Conservation (phyloP, 2,113 vertebrate genomes). For the Eublepharis macularius region DNA sequence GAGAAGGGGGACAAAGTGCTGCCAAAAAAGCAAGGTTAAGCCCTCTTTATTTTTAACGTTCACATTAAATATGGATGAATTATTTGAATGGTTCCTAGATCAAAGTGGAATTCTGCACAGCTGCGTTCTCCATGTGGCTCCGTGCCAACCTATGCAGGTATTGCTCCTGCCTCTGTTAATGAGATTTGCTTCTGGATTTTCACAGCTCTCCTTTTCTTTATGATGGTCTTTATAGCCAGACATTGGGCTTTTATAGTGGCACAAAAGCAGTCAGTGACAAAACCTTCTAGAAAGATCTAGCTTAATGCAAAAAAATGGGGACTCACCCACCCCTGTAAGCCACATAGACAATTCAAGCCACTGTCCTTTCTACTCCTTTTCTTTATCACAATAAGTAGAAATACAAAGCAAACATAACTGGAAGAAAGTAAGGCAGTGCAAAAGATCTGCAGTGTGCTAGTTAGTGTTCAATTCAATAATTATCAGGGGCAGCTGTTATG, state of each 20-base stretch:
- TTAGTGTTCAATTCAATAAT: too few relatives aligned
- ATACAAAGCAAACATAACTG: too few relatives aligned
- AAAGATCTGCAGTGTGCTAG: too few relatives aligned
- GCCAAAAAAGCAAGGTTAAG: neutral
- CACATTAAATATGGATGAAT: neutral
- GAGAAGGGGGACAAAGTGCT: neutral
- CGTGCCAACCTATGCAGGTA: neutral
- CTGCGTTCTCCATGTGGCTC: neutral
- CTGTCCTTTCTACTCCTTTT: neutral
- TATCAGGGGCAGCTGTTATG: too few relatives aligned
- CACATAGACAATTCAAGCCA: neutral
- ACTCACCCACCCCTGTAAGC: neutral
- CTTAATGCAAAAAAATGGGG: neutral
- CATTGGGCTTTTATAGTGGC: too few relatives aligned
- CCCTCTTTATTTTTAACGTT: neutral
- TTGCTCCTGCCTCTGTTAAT: neutral
- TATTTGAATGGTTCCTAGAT: neutral
- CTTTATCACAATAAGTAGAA: neutral
- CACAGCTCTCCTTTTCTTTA: neutral
- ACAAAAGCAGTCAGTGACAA: neutral
- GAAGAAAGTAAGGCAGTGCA: too few relatives aligned
- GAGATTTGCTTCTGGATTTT: neutral
- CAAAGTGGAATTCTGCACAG: too few relatives aligned
- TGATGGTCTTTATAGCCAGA: neutral
- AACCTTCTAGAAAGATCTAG: neutral